Evolutionary conservation across 1,140 invertebrate species (phyloP), one percentile per base, ranked within the genome.

Genomic region (Yoshiicerus persimilis): DNA sequence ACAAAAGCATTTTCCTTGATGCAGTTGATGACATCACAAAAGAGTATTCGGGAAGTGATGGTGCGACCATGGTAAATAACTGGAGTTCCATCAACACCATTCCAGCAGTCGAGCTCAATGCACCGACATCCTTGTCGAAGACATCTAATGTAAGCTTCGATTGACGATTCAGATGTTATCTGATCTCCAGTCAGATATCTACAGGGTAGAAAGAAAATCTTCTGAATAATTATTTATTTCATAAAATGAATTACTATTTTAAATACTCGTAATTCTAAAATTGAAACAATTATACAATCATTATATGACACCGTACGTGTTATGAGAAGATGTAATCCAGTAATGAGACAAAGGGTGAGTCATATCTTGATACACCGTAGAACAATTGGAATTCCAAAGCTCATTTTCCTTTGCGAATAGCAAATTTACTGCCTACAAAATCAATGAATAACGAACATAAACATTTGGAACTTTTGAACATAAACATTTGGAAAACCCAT

Each of bases 41-140:
- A 98, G 92, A 96, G 97, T 47, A 99, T 98, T 93, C 98, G 98
- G 3, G 97, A 97, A 0, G 98, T 99, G n/a, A 99, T 94, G 4
- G 98, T 99, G 92, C 99, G 98, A 0, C 99, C 99, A 92, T 99
- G 99, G 92, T 97, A 99, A 91, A 99, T 99, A 91, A 97, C 96
- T 4, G 97, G 97, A 91, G 95, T 95, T 87, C 96, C 97, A 92
- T 99, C 97, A 4, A 97, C 96, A 0, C 98, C 98, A 93, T 99
- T 98, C 98, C 98, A 99, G 92, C 97, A 99, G 93, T 99, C 98
- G 70, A 99, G 93, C 93, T 99, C 99, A 89, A 99, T 97, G 92
- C 98, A 99, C n/a, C 98, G 94, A 92, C 98, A 99, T 2, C 99
- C 98, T 93, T 96, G 95, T 90, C 96, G 93, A 32, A 99, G 93